Evolutionary conservation across 2,888 invertebrate genomes (phyloP), one percentile per base, ranked within the genome.

Genomic region (Luperina nickerlii): DNA sequence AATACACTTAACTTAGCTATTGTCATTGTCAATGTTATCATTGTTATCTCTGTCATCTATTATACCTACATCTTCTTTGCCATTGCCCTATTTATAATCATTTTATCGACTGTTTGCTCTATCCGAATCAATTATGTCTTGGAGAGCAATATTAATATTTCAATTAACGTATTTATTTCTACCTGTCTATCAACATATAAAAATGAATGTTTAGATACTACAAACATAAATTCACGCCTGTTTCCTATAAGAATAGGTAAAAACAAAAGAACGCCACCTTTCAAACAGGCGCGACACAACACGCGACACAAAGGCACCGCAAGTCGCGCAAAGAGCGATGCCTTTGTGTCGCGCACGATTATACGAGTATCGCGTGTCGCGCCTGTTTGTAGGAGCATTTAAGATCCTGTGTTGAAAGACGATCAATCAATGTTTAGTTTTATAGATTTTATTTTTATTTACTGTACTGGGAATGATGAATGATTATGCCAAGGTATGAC

Each of bases 11-110:
- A 67, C 57, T 45, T 51, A 51, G 13, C 7, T 27, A 74, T 48
- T 66, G 32, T 75, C 83, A 75, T 63, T 85, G 79, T 79, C 83
- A 79, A 70, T 83, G 75, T 74, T 76, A 79, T 85, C 69, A 57
- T 45, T 74, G 15, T 24, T 71, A 70, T 66, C 78, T 66, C 7
- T 65, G 48, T n/a, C n/a, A 57, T 62, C 32, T 42, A 5, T 18
- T 11, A 38, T 42, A 51, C 24, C 48, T 48, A 15, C 48, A 51
- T 70, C 32, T 57, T 20, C 6, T 24, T 48, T 70, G 18, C 68
- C 62, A 73, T 84, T 73, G 79, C 32, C 15, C 20, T 51, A 68
- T 75, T 76, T 66, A 73, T 80, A 42, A 51, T 32, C 8, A 66
- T 38, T 72, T 60, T 72, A 83, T 69, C 18, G 27, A 76, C 9